Evolutionary conservation across 2,888 invertebrate genomes (phyloP), one percentile per base, ranked within the genome.

Genomic region (Eumacrocentrus americanus): DNA sequence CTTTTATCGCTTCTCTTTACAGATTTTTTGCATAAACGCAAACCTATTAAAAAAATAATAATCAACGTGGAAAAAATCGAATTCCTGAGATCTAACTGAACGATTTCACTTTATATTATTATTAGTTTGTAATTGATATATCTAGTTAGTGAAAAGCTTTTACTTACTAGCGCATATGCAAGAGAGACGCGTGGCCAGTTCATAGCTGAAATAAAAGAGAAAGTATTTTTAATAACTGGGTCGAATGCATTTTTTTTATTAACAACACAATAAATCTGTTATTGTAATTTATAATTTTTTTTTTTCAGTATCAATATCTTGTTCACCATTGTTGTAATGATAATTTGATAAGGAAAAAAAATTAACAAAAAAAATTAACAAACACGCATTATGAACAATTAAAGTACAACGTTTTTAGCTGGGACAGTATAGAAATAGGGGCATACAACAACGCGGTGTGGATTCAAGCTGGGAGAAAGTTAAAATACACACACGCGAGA

Each of bases 191-290:
- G 71, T 71, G 73, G 74, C 76, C 77, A 77, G 72, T 77, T 78
- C 79, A 80, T 79, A 76, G 71, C 80, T 80, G 71, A 74, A 80
- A 59, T 35, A 75, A 75, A 77, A 78, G 73, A 79, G 74, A 79
- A 78, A 78, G 73, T 76, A 69, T 74, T 58, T 63, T 79, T 77
- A 78, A 78, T 77, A 79, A 76, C 69, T 73, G 65, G 72, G 71
- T 76, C 72, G 70, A 69, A n/a, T 70, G 62, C 65, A 14, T 40
- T 9, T 29, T 29, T 59, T 29, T 34, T 25, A 1, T 11, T 47
- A 47, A 25, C 25, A 6, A 3, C 7, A 18, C 44, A 18, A 5
- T 2, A 4, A 16, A 20, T 44, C 20, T 18, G 14, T 11, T 11
- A 3, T 9, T 3, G 7, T 44, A 18, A 16, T 20, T 20, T n/a